Evolutionary conservation across 2,113 vertebrate genomes (phyloP).

Genomic region (Tichodroma muraria): DNA sequence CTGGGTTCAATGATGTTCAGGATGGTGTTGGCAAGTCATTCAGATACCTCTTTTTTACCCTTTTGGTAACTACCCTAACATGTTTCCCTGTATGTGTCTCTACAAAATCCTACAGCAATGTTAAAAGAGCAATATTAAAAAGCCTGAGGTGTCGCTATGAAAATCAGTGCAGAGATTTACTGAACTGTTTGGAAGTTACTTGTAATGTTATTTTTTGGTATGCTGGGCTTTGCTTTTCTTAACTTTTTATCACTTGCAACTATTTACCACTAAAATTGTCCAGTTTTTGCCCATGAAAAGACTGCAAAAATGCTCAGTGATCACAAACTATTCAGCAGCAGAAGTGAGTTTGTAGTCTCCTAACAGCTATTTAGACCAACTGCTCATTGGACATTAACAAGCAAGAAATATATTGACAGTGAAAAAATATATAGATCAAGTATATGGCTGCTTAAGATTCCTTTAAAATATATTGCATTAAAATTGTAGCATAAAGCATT

Average conservation of each 20-base stretch:
- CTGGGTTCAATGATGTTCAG: background rate
- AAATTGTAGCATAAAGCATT: background rate
- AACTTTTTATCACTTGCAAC: background rate
- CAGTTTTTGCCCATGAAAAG: background rate
- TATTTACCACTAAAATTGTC: background rate
- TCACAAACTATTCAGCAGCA: background rate
- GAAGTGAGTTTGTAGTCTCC: background rate
- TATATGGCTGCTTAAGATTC: background rate
- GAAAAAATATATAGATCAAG: background rate
- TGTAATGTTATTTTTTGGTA: background rate
- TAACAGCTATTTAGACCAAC: background rate
- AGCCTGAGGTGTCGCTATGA: background rate
- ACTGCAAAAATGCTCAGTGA: background rate
- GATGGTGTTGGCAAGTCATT: background rate
- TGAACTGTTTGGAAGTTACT: background rate
- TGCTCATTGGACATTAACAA: background rate
- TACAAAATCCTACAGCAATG: background rate
- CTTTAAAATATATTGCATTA: background rate
- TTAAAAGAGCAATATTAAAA: background rate
- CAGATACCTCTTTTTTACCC: background rate
- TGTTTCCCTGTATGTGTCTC: background rate
- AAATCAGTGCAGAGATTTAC: background rate
- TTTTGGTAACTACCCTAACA: background rate
- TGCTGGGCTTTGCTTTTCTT: background rate
- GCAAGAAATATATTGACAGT: accelerated